Evolutionary conservation across 1,140 invertebrate species (phyloP).

Genomic region (Tetramorium alpestre): DNA sequence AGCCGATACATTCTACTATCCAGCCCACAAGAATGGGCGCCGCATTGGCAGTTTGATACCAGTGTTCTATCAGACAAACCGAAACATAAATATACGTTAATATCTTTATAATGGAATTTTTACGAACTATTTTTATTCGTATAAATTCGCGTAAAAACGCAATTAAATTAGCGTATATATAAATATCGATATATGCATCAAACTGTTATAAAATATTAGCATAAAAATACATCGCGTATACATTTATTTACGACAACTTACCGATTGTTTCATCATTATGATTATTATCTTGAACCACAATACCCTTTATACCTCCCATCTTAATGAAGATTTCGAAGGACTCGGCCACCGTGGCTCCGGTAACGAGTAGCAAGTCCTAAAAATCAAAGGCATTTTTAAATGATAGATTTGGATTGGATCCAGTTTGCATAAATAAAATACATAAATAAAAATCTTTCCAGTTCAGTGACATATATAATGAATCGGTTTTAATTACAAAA

Average conservation of each 20-base stretch:
- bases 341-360: slow-evolving; percentile 60
- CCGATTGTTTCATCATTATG: slow-evolving; percentile 62
- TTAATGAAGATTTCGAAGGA: slow-evolving; percentile 34
- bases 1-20: slow-evolving; percentile 78
- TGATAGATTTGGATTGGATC: slow-evolving; percentile 36
- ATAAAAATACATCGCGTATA: neutral
- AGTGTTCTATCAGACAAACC: slow-evolving; percentile 57
- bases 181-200: neutral
- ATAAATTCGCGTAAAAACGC: neutral
- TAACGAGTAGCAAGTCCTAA: slow-evolving; percentile 64
- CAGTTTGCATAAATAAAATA: slow-evolving; percentile 37
- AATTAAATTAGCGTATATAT: neutral
- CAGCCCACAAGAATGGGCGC: slow-evolving; percentile 73
- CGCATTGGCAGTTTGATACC: slow-evolving; percentile 64
- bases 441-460: slow-evolving; percentile 52
- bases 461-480: neutral
- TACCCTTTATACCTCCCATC: slow-evolving; percentile 30
- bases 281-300: slow-evolving; percentile 49
- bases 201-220: neutral
- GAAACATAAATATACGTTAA: neutral
- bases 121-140: neutral
- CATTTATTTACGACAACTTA: slow-evolving; percentile 33
- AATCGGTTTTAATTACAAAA: slow-evolving; percentile 31
- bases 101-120: neutral
- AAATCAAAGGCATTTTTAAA: slow-evolving; percentile 50